Evolutionary conservation across 2,113 vertebrate species (phyloP), one percentile per base, ranked within the genome.

Genomic region (Epinephelus lanceolatus): DNA sequence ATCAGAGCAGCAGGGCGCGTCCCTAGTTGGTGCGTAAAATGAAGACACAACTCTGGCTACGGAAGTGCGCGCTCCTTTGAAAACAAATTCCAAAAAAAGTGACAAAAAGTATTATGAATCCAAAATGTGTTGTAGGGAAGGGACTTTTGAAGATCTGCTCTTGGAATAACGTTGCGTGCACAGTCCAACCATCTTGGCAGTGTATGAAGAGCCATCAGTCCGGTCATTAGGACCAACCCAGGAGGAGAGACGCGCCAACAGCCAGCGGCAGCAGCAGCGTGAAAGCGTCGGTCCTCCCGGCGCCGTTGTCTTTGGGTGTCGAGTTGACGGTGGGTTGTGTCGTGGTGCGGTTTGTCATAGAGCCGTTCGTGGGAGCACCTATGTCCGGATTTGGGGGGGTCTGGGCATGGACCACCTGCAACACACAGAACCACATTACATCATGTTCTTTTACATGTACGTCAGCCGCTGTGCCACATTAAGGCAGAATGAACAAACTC

Each of bases 241-340:
- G 57, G 12, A 94, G 79, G 4, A 94, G 42, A 1, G 72, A 71
- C 3, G 40, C 37, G 0, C 77, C 53, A 1, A 91, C 45, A 0
- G 69, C 72, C 21, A 93, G 13, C 0, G 90, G 87, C 9, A 81
- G 87, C 81, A 89, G 81, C 85, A 69, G 13, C 13, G 72, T 21
- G 62, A 71, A 18, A 2, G 45, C 15, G 21, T 2, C 62, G 10
- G 25, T 30, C 21, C 69, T 42, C 6, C 49, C 73, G 33, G 19
- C 8, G 65, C 53, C 55, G n/a, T 47, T 86, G 0, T 1, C 49
- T 1, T 3, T 25, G 10, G 11, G 0, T 0, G 25, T 37, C 3
- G 9, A 3, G 5, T 10, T 69, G 49, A 4, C 15, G 1, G 2
- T 15, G 4, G 15, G 6, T 13, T 13, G 3, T 10, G 21, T 18